phyloP scores from a whole-genome alignment of 2,113 vertebrate genomes.

The Chelonoidis abingdonii region DNA sequence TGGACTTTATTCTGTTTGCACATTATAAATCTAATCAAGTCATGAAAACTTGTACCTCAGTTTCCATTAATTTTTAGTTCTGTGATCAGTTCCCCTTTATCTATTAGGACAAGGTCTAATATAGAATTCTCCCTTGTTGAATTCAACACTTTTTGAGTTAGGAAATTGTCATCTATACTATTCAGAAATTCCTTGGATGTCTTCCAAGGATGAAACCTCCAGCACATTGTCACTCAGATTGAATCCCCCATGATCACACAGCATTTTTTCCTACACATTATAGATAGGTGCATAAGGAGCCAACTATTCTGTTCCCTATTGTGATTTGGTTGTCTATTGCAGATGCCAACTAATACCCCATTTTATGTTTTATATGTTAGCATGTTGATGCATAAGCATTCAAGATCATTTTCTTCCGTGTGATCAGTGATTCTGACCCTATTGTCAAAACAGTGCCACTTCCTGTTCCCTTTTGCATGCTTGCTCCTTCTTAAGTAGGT shows the following conservation, averaged over 20 bases:
- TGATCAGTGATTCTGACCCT: not conserved
- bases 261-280: too few relatives aligned
- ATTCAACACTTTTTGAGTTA: not conserved
- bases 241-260: too few relatives aligned
- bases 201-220: too few relatives aligned
- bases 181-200: too few relatives aligned
- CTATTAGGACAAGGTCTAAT: not conserved
- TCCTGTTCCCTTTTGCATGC: not conserved
- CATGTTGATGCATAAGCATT: not conserved
- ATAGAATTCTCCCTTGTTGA: not conserved
- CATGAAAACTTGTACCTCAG: not conserved
- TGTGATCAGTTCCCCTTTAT: not conserved
- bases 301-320: not conserved
- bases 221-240: too few relatives aligned
- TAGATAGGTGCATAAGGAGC: too few relatives aligned
- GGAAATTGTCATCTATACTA: not conserved
- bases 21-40: not conserved
- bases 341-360: not conserved
- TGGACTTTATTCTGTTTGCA: not conserved
- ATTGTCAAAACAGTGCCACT: not conserved
- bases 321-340: not conserved
- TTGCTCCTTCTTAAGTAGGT: not conserved
- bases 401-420: not conserved
- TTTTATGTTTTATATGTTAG: not conserved
- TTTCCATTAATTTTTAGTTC: not conserved